Base-by-base conservation (phyloP, 2,797 vertebrate species). In the Aeoliscus strigatus region DNA sequence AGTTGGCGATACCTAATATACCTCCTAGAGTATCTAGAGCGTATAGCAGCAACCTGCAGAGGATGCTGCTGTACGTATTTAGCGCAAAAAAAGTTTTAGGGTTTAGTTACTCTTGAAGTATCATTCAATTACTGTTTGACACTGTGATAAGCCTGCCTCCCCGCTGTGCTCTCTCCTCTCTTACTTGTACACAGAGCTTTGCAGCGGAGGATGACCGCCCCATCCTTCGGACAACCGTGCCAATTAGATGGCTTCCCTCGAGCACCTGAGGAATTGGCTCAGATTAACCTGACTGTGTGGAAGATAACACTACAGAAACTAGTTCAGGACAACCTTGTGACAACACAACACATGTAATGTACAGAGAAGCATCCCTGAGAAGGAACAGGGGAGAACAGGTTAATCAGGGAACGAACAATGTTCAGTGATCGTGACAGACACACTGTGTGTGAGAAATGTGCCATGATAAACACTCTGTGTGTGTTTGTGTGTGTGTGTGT, bases 171-270 rank as follows among this genome's bases (percentile, higher is more conserved):
- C 46, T 46, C 41, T 39, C 55, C 70, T 70, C 75, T 80, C 92
- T 94, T 94, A 93, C 91, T 93, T 93, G 91, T 82, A 90, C 85
- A 87, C 88, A 93, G 79, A 93, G 88, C 69, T 91, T 91, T 78
- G 90, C 83, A 85, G 88, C 87, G 76, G 90, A 90, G 79, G 90
- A 89, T 61, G 91, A 90, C 77, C 79, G 86, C 75, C 90, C 87
- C 90, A 92, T 88, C 89, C 92, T 90, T 85, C 87, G 86, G 85
- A 91, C 90, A 74, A 93, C 91, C 87, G 89, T 89, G 82, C 87
- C 88, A 86, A 93, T 90, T 81, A 93, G 86, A 74, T 88, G 90
- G 73, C 89, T 90, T 14, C 90, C 89, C 72, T 91, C 90, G 76
- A 86, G 89, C 83, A 92, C 91, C 91, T 86, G 73, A 62, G 55